A percentile compares a stretch with the other conserved stretches of the same genome.
Conservation (phyloP, 2,113 vertebrate genomes). For the Pyxicephalus adspersus region DNA sequence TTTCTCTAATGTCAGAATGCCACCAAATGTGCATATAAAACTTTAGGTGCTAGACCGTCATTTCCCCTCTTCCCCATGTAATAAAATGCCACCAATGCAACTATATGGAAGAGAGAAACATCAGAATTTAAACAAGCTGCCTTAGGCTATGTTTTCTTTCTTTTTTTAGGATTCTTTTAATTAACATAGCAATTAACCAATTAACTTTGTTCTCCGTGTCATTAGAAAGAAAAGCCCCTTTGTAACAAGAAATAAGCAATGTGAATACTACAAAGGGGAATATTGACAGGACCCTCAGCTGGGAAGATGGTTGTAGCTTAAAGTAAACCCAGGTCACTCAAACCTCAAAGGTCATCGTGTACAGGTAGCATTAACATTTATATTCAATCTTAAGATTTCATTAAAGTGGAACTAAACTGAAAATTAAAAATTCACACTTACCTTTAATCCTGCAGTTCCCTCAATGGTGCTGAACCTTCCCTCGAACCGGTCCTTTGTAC, state of each 20-base stretch:
- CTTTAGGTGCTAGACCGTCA: too few relatives aligned
- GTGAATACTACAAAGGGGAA: neutral
- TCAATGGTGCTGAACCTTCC: too few relatives aligned
- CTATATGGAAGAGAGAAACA: neutral
- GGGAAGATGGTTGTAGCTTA: too few relatives aligned
- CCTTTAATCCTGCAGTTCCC: too few relatives aligned
- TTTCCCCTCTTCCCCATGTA: neutral
- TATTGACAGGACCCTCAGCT: neutral
- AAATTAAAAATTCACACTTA: too few relatives aligned
- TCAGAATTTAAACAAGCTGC: neutral
- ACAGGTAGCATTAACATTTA: too few relatives aligned
- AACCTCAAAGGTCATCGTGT: too few relatives aligned
- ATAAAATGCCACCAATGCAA: neutral
- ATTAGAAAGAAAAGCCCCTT: conserved; percentile 37
- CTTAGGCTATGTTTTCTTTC: neutral
- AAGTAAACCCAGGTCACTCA: too few relatives aligned
- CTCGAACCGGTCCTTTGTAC: too few relatives aligned
- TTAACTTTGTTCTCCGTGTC: conserved; percentile 35
- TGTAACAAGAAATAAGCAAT: conserved; percentile 36
- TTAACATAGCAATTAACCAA: conserved; percentile 37
- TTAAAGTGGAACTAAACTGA: too few relatives aligned
- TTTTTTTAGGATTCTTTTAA: conserved; percentile 1
- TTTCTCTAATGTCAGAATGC: neutral
- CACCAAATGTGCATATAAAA: neutral
- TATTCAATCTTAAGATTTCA: too few relatives aligned